A percentile compares a stretch with the other conserved stretches of the same genome.
Evolutionary conservation across 1,140 invertebrate species (phyloP).

Genomic region (Drosophila seguyi): DNA sequence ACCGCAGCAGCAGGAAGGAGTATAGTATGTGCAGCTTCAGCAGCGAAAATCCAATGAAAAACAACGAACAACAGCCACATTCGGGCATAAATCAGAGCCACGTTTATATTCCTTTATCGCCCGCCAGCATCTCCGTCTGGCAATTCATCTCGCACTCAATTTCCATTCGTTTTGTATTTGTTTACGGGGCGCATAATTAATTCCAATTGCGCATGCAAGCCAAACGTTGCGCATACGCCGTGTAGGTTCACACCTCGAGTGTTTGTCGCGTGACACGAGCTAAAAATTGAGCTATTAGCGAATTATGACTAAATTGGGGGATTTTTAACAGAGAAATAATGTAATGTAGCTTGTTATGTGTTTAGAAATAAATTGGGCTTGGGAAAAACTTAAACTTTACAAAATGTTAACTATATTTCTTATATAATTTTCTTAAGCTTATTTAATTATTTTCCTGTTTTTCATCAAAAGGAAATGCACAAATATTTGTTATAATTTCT

Average conservation of each 20-base stretch:
- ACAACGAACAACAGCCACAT: not conserved
- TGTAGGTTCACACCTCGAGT: constrained; percentile 8
- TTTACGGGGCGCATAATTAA: constrained; percentile 72
- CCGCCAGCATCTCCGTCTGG: constrained; percentile 63
- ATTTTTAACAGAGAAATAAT: not conserved
- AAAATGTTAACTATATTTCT: not conserved
- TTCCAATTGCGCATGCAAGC: constrained; percentile 74
- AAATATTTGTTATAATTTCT: not conserved
- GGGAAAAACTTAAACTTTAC: not conserved
- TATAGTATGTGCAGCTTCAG: not conserved
- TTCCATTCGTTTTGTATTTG: constrained; percentile 69
- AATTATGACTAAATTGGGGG: not conserved
- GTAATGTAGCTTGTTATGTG: not conserved
- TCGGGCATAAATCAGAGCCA: constrained; percentile 72
- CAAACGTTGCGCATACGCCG: constrained; percentile 62
- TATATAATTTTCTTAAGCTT: fast-evolving
- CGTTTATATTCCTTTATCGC: constrained; percentile 70
- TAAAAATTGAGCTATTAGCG: constrained; percentile 16
- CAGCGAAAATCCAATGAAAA: not conserved
- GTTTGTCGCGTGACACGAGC: constrained; percentile 24
- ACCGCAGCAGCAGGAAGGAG: constrained; percentile 15
- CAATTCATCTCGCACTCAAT: constrained; percentile 79
- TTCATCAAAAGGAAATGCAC: not conserved
- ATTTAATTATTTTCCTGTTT: not conserved
- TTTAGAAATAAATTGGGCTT: not conserved